A percentile compares a stretch with the other conserved stretches of the same genome.
These are phyloP conservation scores for Phalera bucephala DNA, from an alignment of 2,888 invertebrate species.

Conservation along the genomic window DNA sequence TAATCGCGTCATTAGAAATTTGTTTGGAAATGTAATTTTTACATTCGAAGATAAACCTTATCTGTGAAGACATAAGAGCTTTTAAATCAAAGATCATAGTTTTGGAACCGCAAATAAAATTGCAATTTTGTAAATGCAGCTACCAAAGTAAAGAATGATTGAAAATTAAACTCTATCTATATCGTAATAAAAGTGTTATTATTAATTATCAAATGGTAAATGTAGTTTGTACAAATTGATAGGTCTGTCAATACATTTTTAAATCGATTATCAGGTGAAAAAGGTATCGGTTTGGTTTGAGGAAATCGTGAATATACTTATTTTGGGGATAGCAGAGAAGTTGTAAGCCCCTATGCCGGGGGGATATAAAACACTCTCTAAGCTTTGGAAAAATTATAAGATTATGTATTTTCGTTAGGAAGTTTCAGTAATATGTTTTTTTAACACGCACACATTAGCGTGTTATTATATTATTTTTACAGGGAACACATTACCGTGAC, in stretches of 20 bases:
- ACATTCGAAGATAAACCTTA: slow-evolving; percentile 7
- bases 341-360: too few relatives aligned
- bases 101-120: slow-evolving; percentile 5
- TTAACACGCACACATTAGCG: too few relatives aligned
- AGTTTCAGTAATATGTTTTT: too few relatives aligned
- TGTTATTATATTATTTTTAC: too few relatives aligned
- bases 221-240: slow-evolving; percentile 10
- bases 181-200: neutral
- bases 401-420: too few relatives aligned
- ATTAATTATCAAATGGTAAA: neutral
- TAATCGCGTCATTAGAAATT: too few relatives aligned
- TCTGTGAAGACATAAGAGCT: neutral
- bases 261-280: slow-evolving; percentile 32
- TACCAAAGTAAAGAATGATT: neutral
- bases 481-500: too few relatives aligned
- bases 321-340: too few relatives aligned
- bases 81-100: neutral
- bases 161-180: neutral
- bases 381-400: too few relatives aligned
- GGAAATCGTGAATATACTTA: too few relatives aligned
- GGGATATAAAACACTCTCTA: too few relatives aligned
- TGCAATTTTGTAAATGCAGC: slow-evolving; percentile 2
- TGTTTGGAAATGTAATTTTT: too few relatives aligned
- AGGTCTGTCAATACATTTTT: slow-evolving; percentile 22
- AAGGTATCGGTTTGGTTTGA: slow-evolving; percentile 14